These are phyloP conservation scores for Poeciliopsis turneri DNA, from an alignment of 2,797 vertebrate species.

Conservation along the genomic window DNA sequence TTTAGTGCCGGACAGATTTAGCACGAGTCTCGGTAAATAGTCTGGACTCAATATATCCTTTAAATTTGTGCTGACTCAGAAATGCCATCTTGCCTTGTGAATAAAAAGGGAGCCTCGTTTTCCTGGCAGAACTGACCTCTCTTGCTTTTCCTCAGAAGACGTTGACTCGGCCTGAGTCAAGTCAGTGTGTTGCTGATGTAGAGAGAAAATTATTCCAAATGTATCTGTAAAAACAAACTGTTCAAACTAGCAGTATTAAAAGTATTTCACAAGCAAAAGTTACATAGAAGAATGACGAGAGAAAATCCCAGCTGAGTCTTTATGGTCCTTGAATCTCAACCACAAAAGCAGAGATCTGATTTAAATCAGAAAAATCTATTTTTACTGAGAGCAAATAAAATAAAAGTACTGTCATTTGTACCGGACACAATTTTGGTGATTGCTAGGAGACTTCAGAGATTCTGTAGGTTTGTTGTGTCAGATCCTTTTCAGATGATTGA, in stretches of 20 bases:
- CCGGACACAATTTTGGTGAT: neutral
- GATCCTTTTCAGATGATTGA: neutral
- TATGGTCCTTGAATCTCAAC: neutral
- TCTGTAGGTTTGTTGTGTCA: neutral
- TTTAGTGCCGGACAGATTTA: conserved; percentile 78
- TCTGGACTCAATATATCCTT: conserved; percentile 61
- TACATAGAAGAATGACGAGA: neutral
- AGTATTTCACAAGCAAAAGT: neutral
- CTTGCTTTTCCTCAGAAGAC: conserved; percentile 23
- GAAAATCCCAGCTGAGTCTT: neutral
- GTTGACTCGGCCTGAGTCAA: neutral
- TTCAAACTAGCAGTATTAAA: neutral
- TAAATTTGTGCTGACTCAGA: conserved; percentile 76
- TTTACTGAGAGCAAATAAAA: neutral
- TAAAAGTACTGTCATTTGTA: neutral
- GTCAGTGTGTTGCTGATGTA: neutral
- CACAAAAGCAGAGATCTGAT: neutral
- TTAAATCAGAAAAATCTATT: neutral
- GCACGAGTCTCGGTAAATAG: conserved; percentile 60
- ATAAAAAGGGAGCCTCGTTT: conserved; percentile 56
- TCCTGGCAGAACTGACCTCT: conserved; percentile 23
- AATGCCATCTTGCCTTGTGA: conserved; percentile 61
- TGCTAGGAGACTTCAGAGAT: neutral
- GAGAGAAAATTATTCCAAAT: neutral
- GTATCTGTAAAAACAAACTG: neutral